A percentile compares a stretch with the other conserved stretches of the same genome.
Conservation (phyloP, 1,140 invertebrate species). For the Lordiphosa stackelbergi region DNA sequence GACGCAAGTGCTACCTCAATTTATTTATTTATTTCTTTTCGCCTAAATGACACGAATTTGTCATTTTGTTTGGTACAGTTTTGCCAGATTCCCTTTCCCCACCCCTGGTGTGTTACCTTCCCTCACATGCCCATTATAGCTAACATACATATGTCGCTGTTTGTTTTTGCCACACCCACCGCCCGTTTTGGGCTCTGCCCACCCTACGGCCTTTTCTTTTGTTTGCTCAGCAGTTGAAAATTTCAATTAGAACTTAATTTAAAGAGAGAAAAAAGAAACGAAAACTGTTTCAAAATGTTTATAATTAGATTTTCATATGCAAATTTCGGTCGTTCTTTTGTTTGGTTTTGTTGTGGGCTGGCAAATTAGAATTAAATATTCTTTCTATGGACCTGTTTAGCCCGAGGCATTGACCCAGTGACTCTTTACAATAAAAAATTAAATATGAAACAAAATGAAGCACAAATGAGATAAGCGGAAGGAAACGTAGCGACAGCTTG, state of each 20-base stretch:
- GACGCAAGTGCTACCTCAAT: constrained; percentile 42
- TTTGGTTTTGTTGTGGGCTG: constrained; percentile 23
- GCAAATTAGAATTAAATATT: constrained; percentile 67
- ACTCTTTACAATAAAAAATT: constrained; percentile 11
- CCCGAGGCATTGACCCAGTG: constrained; percentile 56
- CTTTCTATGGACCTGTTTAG: constrained; percentile 30
- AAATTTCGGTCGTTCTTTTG: constrained; percentile 38
- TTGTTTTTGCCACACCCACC: constrained; percentile 50
- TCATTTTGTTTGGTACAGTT: constrained; percentile 54
- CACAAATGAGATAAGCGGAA: constrained; percentile 57
- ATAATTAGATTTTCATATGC: constrained; percentile 68
- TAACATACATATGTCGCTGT: constrained; percentile 61
- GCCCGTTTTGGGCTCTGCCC: constrained; percentile 5
- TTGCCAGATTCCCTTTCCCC: constrained; percentile 8
- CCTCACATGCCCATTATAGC: constrained; percentile 9
- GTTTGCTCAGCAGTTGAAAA: constrained; percentile 64
- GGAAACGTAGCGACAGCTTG: constrained; percentile 45
- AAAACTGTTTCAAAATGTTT: constrained; percentile 59
- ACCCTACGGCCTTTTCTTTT: constrained; percentile 28
- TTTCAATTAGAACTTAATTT: constrained; percentile 56
- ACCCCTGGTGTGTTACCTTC: constrained; percentile 16
- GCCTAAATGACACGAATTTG: constrained; percentile 64
- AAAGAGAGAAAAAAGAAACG: constrained; percentile 3
- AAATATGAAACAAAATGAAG: constrained; percentile 15
- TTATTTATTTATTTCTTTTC: constrained; percentile 63